Conservation (phyloP, 1,140 invertebrate genomes). For the Bombus waltoni region DNA sequence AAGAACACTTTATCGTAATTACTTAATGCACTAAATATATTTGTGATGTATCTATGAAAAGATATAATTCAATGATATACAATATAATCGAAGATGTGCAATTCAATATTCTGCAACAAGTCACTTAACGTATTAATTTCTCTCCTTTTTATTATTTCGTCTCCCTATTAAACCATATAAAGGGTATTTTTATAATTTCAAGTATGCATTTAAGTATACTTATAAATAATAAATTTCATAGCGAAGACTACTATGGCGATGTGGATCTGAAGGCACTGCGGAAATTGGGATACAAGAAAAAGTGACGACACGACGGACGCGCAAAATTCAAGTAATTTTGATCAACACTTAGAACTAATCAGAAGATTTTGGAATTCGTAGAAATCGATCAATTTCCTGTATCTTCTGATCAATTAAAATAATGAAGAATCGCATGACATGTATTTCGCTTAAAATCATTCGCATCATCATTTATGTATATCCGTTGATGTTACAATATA, state of each 20-base stretch:
- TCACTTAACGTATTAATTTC: background rate
- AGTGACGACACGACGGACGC: conserved; percentile 2
- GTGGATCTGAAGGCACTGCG: conserved; percentile 91
- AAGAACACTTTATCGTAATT: background rate
- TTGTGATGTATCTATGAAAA: background rate
- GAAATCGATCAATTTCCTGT: background rate
- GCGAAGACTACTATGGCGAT: conserved; percentile 93
- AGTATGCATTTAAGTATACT: background rate
- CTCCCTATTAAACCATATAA: background rate
- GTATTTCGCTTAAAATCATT: background rate
- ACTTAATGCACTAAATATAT: background rate
- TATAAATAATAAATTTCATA: conserved; percentile 79
- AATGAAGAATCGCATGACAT: background rate
- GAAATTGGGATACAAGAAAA: conserved; percentile 86
- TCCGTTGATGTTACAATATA: background rate
- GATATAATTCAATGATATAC: background rate
- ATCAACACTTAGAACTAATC: background rate
- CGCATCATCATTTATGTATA: background rate
- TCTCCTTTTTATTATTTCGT: background rate
- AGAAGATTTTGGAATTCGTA: background rate
- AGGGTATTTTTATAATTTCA: background rate
- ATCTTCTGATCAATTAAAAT: background rate
- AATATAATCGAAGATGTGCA: background rate
- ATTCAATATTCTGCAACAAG: background rate
- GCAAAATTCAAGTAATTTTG: background rate